Evolutionary conservation across 2,888 invertebrate genomes (phyloP), one percentile per base, ranked within the genome.

Genomic region (Ophion ellenae): DNA sequence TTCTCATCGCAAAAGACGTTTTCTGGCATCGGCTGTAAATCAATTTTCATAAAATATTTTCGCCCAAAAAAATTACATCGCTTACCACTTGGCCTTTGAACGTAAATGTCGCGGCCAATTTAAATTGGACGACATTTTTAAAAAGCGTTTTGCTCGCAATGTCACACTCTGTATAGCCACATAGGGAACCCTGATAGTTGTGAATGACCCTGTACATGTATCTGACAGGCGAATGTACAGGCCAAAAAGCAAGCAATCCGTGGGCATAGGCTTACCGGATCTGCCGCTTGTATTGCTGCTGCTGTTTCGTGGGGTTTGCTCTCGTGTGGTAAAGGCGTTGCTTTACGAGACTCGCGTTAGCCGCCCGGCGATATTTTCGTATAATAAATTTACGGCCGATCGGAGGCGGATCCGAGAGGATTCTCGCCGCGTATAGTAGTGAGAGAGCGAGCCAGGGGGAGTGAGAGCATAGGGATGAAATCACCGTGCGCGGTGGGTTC

Each of bases 371-470:
- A 86, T 87, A 86, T 87, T 88, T 88, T 87, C 87, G 87, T 86
- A 87, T 87, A 87, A 88, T 87, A 88, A 88, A 88, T 88, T 87
- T 87, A 88, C 87, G 80, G 86, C 67, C 81, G 83, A 88, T 88
- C 86, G 86, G 84, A 87, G 87, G 87, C 82, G 86, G 81, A 80
- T 80, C 77, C 86, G 82, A 81, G 83, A 66, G 80, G 82, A 77
- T 81, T 81, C 67, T 67, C 40, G 67, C 73, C 40, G 32, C 24
- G 17, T 69, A 36, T n/a, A 63, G 24, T 17, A 53, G 69, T 36
- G 67, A 20, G 69, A 69, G 32, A n/a, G 47, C 17, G 53, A 66
- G 69, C n/a, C 9, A 57, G 64, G 64, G 10, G 17, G 70, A 53
- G 70, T 20, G 75, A 61, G 74, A 61, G 63, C 20, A 2, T 36